Evolutionary conservation across 1,140 invertebrate genomes (phyloP).

Genomic region (Lanistes nyassanus): DNA sequence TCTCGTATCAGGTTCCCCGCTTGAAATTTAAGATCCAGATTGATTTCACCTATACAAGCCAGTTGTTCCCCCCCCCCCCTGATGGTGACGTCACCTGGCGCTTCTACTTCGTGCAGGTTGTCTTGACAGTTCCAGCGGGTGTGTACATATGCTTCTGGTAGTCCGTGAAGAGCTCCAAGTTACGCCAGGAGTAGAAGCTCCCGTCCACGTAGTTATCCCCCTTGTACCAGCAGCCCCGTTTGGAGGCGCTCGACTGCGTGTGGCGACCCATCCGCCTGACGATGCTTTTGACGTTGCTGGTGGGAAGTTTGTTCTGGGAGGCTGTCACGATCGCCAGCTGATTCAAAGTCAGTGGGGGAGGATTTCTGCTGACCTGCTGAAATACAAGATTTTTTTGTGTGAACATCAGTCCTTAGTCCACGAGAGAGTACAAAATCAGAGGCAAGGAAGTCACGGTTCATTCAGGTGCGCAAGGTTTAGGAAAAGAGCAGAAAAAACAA

Average conservation of each 20-base stretch:
- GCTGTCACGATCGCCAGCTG: slow-evolving; percentile 30
- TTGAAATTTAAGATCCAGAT: no score
- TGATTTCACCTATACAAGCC: no score
- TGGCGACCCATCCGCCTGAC: slow-evolving; percentile 26
- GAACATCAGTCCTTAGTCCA: not conserved
- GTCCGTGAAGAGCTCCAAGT: slow-evolving; percentile 34
- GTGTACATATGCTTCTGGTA: slow-evolving; percentile 36
- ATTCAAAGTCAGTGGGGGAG: slow-evolving; percentile 26
- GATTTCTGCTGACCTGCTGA: slow-evolving; percentile 2
- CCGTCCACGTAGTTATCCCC: slow-evolving; percentile 33
- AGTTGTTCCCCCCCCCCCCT: no score
- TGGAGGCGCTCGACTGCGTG: slow-evolving; percentile 32
- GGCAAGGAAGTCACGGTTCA: no score
- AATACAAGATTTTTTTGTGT: no score
- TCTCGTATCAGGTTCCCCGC: no score
- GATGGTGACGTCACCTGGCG: not conserved
- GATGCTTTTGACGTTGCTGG: slow-evolving; percentile 24
- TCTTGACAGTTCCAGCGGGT: slow-evolving; percentile 19
- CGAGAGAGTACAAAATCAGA: not conserved
- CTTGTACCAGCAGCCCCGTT: slow-evolving; percentile 33
- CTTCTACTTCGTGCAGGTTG: slow-evolving; percentile 22
- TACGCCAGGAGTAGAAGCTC: slow-evolving; percentile 34
- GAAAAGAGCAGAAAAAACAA: no score
- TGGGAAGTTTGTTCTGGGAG: slow-evolving; percentile 34
- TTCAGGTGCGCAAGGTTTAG: no score